These are phyloP conservation scores for Corbicula japonica DNA, from an alignment of 2,888 invertebrate genomes.

Conservation along the genomic window DNA sequence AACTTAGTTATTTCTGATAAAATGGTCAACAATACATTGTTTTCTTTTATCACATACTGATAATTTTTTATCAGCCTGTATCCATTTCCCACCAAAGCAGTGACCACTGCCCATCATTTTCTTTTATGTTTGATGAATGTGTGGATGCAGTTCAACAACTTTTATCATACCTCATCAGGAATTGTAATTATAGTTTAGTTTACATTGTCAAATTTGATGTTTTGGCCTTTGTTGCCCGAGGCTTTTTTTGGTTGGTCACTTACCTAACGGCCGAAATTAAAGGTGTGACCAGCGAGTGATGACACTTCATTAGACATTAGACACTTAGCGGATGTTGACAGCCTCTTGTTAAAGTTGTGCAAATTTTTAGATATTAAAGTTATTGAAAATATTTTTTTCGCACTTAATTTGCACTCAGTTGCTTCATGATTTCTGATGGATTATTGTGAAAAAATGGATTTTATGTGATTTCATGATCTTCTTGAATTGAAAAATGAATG, in stretches of 20 bases:
- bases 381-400: too few species aligned
- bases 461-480: too few species aligned
- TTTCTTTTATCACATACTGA: not conserved
- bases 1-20: not conserved
- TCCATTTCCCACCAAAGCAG: not conserved
- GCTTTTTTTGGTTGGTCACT: constrained; percentile 20
- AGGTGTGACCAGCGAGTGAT: constrained; percentile 37
- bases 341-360: not conserved
- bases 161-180: constrained; percentile 13
- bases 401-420: too few species aligned
- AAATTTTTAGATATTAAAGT: not conserved
- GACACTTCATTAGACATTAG: constrained; percentile 33
- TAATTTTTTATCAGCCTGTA: not conserved
- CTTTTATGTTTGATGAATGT: too few species aligned
- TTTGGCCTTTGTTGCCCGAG: constrained; percentile 4
- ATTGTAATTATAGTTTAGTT: constrained; percentile 27
- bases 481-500: too few species aligned
- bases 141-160: too few species aligned
- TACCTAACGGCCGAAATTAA: constrained; percentile 2
- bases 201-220: constrained; percentile 33
- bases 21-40: not conserved
- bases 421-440: too few species aligned
- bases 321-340: constrained; percentile 1
- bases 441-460: too few species aligned
- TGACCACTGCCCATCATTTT: too few species aligned